Percentiles rank a stretch among this genome's conserved stretches.
These are phyloP conservation scores for Mythimna loreyi DNA, from an alignment of 2,888 invertebrate genomes.

Conservation along the genomic window DNA sequence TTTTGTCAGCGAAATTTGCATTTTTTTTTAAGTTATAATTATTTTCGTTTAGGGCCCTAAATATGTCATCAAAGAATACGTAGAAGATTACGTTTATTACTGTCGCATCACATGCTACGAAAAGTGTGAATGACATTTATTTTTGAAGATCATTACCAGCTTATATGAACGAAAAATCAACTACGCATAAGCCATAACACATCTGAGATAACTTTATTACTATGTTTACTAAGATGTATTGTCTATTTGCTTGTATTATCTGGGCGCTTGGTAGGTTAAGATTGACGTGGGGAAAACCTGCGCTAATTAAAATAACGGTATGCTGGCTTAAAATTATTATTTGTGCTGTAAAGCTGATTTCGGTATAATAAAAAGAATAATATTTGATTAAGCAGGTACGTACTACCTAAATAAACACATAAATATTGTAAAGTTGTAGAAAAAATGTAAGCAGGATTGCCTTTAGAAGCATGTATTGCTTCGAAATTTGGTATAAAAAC, in stretches of 20 bases:
- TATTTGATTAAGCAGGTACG: constrained; percentile 6
- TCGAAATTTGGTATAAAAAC: too few species aligned
- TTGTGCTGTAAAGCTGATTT: constrained; percentile 21
- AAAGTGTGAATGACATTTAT: too few species aligned
- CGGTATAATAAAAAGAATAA: constrained; percentile 14
- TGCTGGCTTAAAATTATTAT: constrained; percentile 9
- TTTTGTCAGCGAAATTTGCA: too few species aligned
- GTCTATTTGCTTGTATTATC: constrained; percentile 45
- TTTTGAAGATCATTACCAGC: too few species aligned
- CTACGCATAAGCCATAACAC: too few species aligned
- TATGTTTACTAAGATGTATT: too few species aligned
- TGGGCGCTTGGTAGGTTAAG: constrained; percentile 46
- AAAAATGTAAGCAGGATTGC: neutral
- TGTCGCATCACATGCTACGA: neutral
- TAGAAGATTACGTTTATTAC: neutral
- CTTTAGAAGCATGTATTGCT: too few species aligned
- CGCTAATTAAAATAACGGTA: constrained; percentile 25
- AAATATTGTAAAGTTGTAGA: neutral
- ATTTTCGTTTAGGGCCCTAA: too few species aligned
- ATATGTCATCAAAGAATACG: neutral
- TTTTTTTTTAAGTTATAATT: too few species aligned
- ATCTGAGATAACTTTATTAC: too few species aligned
- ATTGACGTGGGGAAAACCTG: constrained; percentile 46
- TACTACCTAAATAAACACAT: neutral
- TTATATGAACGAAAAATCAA: too few species aligned